Base-by-base conservation (phyloP, 1,140 invertebrate species). In the Chlorops oryzae region DNA sequence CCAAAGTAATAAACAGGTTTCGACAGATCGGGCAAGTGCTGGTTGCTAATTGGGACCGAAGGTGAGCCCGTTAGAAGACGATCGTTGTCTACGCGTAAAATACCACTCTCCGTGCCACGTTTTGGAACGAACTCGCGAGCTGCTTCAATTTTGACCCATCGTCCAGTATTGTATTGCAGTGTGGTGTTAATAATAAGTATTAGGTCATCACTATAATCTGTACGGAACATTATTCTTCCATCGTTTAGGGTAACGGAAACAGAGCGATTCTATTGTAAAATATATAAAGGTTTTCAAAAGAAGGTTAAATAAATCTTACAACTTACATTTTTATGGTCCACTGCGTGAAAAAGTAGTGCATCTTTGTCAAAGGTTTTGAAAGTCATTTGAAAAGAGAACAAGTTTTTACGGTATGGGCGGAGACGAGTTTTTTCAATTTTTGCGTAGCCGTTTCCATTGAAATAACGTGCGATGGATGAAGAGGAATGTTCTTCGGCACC, bases 311-410 rank as follows among this genome's bases (percentile, higher is more conserved):
- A 32, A 15, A 9, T 32, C 9, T 32, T 15, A 15, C 15, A n/a
- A 63, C 70, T 74, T 62, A 82, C 81, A 55, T 82, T 82, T 13
- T 76, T 74, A 49, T 78, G 77, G 71, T 90, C 89, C 12, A 85
- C 79, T 21, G 89, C 85, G 32, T 94, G 74, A 65, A 96, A 92
- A 1, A 96, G 76, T 5, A 94, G 69, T 2, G 90, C 88, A 73
- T 95, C 84, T 65, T 92, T 86, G 73, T 95, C 92, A 57, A 86
- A 86, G 0, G 90, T 93, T 51, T 82, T 81, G 69, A 96, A 92
- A 52, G 81, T 84, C 38, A 96, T 78, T 13, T 83, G 81, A 2
- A 96, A 78, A 32, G 82, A 83, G 67, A 91, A 90, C 12, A 82
- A 77, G 57, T 84, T 81, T 61, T 81, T 80, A 57, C 84, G 81